Conservation (phyloP, 1,140 invertebrate species). For the Lepidurus apus region DNA sequence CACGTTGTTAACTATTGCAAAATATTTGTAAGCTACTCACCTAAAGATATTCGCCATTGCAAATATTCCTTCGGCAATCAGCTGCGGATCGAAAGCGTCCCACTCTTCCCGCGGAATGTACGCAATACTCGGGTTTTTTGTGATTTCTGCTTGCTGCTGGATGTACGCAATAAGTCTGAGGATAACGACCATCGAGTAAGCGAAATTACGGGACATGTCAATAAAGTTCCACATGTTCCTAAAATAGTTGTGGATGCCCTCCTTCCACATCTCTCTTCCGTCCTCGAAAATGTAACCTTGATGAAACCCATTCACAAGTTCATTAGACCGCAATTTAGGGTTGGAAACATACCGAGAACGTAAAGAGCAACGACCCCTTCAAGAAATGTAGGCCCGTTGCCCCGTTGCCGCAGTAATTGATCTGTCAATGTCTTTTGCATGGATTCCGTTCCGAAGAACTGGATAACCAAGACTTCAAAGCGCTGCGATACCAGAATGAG, state of each 20-base stretch:
- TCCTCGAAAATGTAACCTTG: conserved; percentile 86
- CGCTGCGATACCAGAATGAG: conserved; percentile 80
- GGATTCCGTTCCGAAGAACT: conserved; percentile 61
- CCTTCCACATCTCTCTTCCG: conserved; percentile 76
- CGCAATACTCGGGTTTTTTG: conserved; percentile 56
- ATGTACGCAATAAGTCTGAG: conserved; percentile 70
- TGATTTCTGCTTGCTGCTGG: conserved; percentile 63
- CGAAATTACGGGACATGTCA: conserved; percentile 80
- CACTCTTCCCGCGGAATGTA: conserved; percentile 75
- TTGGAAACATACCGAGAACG: conserved; percentile 57
- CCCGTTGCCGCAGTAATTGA: conserved; percentile 61
- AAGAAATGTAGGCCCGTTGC: conserved; percentile 67
- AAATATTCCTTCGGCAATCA: conserved; percentile 90
- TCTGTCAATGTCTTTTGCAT: conserved; percentile 56
- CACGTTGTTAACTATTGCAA: not conserved
- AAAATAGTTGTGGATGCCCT: conserved; percentile 76
- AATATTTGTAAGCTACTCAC: conserved; percentile 41
- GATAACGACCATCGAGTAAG: conserved; percentile 73
- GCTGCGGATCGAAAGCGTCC: conserved; percentile 88
- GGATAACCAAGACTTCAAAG: conserved; percentile 67
- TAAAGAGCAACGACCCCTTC: conserved; percentile 72
- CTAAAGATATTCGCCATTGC: conserved; percentile 92
- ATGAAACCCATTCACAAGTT: conserved; percentile 28
- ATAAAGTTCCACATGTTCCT: conserved; percentile 94
- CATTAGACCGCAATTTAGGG: not conserved